Percentiles rank a stretch among this genome's conserved stretches.
phyloP scores from a whole-genome alignment of 2,888 invertebrate species.

The Acleris sparsana region DNA sequence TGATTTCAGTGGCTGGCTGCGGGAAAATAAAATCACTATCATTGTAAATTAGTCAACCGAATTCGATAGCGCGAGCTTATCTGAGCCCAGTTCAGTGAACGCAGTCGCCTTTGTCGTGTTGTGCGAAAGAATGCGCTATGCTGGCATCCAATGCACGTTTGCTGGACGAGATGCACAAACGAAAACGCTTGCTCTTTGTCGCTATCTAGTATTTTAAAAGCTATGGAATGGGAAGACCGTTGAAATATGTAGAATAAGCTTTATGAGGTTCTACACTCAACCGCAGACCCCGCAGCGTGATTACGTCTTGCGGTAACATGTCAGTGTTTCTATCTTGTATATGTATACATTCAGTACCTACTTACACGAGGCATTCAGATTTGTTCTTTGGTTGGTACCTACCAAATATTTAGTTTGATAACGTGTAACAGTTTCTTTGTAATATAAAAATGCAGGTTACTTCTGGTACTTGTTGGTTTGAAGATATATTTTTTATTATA shows the following conservation, averaged over 20 bases:
- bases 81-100: conserved; percentile 25
- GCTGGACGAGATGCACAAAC: background rate
- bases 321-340: too few relatives aligned
- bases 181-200: conserved; percentile 18
- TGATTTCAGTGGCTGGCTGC: background rate
- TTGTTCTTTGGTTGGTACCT: too few relatives aligned
- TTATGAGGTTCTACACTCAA: background rate
- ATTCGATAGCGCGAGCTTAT: conserved; percentile 28
- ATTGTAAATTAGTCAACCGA: conserved; percentile 27
- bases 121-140: conserved; percentile 13
- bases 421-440: too few relatives aligned
- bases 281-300: background rate
- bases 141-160: conserved; percentile 12
- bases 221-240: background rate
- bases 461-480: too few relatives aligned
- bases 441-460: too few relatives aligned
- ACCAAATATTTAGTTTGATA: too few relatives aligned
- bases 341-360: too few relatives aligned
- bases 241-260: background rate
- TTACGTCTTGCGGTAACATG: background rate
- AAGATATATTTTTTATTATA: too few relatives aligned
- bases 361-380: too few relatives aligned
- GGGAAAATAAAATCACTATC: conserved; percentile 12
- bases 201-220: background rate
- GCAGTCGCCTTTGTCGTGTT: conserved; percentile 17